phyloP scores from a whole-genome alignment of 2,888 invertebrate genomes.

The Neocrepidodera transversa region DNA sequence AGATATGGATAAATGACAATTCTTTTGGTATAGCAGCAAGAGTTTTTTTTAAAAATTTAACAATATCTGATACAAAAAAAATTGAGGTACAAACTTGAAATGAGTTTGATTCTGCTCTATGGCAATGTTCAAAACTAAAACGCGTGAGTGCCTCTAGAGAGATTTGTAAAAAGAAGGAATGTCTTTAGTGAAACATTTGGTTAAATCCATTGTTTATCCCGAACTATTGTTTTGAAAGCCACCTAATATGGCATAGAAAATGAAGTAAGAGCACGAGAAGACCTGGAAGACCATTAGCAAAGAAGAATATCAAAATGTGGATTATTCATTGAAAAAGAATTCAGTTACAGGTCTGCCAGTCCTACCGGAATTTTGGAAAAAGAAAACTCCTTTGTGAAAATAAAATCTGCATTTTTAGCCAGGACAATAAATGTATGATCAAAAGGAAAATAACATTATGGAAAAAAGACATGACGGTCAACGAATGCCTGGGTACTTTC shows the following conservation, averaged over 20 bases:
- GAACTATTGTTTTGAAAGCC: constrained; percentile 6
- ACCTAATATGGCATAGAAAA: no score
- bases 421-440: constrained; percentile 8
- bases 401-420: constrained; percentile 5
- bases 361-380: constrained; percentile 5
- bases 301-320: constrained; percentile 5
- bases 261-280: no score
- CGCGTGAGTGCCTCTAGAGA: constrained; percentile 8
- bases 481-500: constrained; percentile 10
- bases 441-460: constrained; percentile 14
- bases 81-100: constrained; percentile 8
- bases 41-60: constrained; percentile 1
- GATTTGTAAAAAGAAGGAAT: constrained; percentile 7
- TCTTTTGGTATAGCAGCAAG: not conserved
- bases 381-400: constrained; percentile 2
- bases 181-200: no score
- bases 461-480: constrained; percentile 12
- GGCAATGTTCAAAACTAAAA: constrained; percentile 11
- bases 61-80: not conserved
- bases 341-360: constrained; percentile 1
- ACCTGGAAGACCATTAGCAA: constrained; percentile 4
- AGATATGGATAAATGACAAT: not conserved
- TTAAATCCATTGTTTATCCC: constrained; percentile 4
- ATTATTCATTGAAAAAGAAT: constrained; percentile 11
- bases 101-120: constrained; percentile 11